These are phyloP conservation scores for Psilanteris sp. DNA, from an alignment of 1,140 invertebrate genomes.

Conservation along the genomic window DNA sequence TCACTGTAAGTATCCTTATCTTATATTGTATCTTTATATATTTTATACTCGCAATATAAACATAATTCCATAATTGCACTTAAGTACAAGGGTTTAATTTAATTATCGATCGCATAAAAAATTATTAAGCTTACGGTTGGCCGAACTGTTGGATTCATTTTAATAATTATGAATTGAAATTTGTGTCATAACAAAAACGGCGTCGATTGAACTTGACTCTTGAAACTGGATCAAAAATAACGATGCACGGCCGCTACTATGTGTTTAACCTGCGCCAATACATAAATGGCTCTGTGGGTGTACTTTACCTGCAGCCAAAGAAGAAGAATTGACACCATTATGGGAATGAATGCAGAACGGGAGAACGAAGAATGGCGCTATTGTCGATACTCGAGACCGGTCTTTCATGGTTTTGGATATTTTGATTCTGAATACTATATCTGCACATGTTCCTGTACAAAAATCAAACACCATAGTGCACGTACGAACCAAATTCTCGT, in stretches of 20 bases:
- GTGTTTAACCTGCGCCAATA: slow-evolving; percentile 48
- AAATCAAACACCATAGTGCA: not conserved
- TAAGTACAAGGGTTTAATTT: too few relatives aligned
- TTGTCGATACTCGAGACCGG: slow-evolving; percentile 49
- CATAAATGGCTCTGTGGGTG: slow-evolving; percentile 37
- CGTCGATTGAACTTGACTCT: slow-evolving; percentile 31
- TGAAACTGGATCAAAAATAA: slow-evolving; percentile 5
- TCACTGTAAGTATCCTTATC: too few relatives aligned
- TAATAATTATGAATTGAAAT: too few relatives aligned
- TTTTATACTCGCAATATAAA: too few relatives aligned
- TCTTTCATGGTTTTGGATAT: slow-evolving; percentile 50
- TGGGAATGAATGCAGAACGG: slow-evolving; percentile 35
- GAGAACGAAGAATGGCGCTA: slow-evolving; percentile 41
- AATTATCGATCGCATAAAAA: too few relatives aligned
- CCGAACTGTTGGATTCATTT: too few relatives aligned
- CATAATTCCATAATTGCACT: too few relatives aligned
- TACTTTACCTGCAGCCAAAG: slow-evolving; percentile 53
- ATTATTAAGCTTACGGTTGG: too few relatives aligned
- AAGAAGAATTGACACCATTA: slow-evolving; percentile 42
- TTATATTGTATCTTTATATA: too few relatives aligned
- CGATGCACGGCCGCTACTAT: slow-evolving; percentile 19
- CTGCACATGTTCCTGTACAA: slow-evolving; percentile 23
- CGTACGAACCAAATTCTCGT: not conserved
- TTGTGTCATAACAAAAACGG: slow-evolving; percentile 5
- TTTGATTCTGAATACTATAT: slow-evolving; percentile 47